Percentiles rank a stretch among this genome's conserved stretches.
Evolutionary conservation across 2,888 invertebrate genomes (phyloP).

Genomic region (Philereme vetulata): DNA sequence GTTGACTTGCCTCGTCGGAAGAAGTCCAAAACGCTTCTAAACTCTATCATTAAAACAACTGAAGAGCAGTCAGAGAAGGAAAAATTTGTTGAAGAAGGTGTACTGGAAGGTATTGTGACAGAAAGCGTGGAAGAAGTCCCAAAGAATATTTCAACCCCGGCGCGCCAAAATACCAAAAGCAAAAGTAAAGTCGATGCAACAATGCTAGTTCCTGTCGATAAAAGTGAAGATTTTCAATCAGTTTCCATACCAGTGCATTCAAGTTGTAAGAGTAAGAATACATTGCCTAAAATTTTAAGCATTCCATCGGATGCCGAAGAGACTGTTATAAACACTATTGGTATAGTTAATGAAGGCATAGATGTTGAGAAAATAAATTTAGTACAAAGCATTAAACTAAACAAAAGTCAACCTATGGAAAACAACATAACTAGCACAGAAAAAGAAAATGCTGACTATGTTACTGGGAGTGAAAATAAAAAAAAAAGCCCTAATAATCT

Average conservation of each 20-base stretch:
- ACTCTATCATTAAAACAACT: constrained; percentile 33
- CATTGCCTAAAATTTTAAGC: constrained; percentile 9
- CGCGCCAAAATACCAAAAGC: constrained; percentile 17
- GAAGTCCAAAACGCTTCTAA: constrained; percentile 57
- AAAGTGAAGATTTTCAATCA: neutral
- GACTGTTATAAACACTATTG: constrained; percentile 1
- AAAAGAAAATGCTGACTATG: neutral
- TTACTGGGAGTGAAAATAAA: constrained; percentile 13
- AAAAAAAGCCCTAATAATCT: constrained; percentile 66
- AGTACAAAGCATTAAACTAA: constrained; percentile 5
- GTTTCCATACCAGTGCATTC: constrained; percentile 40
- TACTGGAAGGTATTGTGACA: neutral
- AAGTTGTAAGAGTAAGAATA: constrained; percentile 47
- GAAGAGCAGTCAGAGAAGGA: constrained; percentile 20
- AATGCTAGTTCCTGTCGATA: neutral
- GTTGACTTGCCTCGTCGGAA: constrained; percentile 55
- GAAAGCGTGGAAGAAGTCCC: neutral
- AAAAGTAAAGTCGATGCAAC: constrained; percentile 2
- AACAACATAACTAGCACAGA: constrained; percentile 8
- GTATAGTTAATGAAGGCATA: neutral
- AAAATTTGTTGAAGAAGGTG: constrained; percentile 34
- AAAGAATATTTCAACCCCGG: constrained; percentile 11
- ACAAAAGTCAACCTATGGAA: constrained; percentile 3
- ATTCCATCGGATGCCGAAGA: neutral
- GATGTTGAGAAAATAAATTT: constrained; percentile 23